A percentile compares a stretch with the other conserved stretches of the same genome.
phyloP scores from a whole-genome alignment of 2,888 invertebrate genomes.

The Marronus borbonicus region DNA sequence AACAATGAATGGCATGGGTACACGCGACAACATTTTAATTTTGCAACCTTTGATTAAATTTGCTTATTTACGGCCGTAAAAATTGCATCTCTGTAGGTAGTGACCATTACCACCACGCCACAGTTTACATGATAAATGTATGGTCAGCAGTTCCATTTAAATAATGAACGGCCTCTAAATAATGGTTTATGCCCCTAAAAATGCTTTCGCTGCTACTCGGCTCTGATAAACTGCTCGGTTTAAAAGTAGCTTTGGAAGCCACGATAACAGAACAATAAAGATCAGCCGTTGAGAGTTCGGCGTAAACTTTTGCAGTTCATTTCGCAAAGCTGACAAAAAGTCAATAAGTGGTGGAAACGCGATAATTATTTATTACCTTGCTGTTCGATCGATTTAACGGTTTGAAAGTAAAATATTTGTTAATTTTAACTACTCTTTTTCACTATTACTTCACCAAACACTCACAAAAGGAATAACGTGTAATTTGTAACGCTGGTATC shows the following conservation, averaged over 20 bases:
- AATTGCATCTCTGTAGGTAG: background rate
- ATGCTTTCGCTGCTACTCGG: conserved; percentile 9
- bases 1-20: background rate
- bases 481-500: too few relatives aligned
- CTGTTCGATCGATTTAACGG: conserved; percentile 52
- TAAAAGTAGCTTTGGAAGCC: too few relatives aligned
- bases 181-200: conserved; percentile 16
- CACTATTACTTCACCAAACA: too few relatives aligned
- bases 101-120: conserved; percentile 4
- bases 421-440: too few relatives aligned
- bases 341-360: background rate
- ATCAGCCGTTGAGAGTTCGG: too few relatives aligned
- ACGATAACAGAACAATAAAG: conserved; percentile 6
- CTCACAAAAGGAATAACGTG: too few relatives aligned
- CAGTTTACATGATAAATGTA: conserved; percentile 16
- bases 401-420: too few relatives aligned
- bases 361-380: conserved; percentile 31
- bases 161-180: conserved; percentile 29
- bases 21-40: background rate
- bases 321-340: too few relatives aligned
- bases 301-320: too few relatives aligned
- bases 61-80: conserved; percentile 23
- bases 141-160: conserved; percentile 19
- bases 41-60: conserved; percentile 30
- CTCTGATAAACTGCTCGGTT: too few relatives aligned